phyloP scores from a whole-genome alignment of 2,797 vertebrate genomes.

The Macropus fuliginosus region DNA sequence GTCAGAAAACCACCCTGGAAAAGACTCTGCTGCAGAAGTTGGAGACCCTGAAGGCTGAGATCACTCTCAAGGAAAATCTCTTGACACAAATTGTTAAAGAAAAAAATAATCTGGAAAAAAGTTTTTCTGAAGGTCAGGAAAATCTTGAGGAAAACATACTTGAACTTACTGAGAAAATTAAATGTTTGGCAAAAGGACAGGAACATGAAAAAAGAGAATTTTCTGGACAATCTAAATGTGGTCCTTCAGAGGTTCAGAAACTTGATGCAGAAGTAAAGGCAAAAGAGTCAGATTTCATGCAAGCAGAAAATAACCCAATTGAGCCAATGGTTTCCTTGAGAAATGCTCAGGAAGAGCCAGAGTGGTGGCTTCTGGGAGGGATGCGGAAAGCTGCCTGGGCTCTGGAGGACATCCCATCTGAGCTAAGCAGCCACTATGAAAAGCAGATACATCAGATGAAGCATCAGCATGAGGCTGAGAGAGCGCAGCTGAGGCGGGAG shows the following conservation, averaged over 20 bases:
- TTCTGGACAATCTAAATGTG: conserved; percentile 86
- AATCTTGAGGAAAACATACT: conserved; percentile 80
- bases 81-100: conserved; percentile 81
- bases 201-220: conserved; percentile 87
- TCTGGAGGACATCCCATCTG: conserved; percentile 78
- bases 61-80: conserved; percentile 77
- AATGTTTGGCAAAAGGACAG: conserved; percentile 83
- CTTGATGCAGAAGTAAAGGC: conserved; percentile 85
- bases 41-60: conserved; percentile 81
- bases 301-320: conserved; percentile 79
- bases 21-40: conserved; percentile 79
- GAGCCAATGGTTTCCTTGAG: conserved; percentile 80
- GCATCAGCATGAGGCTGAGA: conserved; percentile 83
- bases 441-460: conserved; percentile 81
- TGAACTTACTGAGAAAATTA: conserved; percentile 76
- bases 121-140: conserved; percentile 80
- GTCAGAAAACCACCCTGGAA: conserved; percentile 80
- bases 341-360: conserved; percentile 77
- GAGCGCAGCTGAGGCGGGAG: conserved; percentile 71
- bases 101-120: conserved; percentile 84
- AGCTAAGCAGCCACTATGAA: conserved; percentile 75
- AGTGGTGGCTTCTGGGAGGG: conserved; percentile 81
- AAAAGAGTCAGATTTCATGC: conserved; percentile 84
- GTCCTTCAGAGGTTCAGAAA: conserved; percentile 84
- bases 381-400: conserved; percentile 61